Conservation (phyloP, 1,140 invertebrate species). For the Drosophila teissieri region DNA sequence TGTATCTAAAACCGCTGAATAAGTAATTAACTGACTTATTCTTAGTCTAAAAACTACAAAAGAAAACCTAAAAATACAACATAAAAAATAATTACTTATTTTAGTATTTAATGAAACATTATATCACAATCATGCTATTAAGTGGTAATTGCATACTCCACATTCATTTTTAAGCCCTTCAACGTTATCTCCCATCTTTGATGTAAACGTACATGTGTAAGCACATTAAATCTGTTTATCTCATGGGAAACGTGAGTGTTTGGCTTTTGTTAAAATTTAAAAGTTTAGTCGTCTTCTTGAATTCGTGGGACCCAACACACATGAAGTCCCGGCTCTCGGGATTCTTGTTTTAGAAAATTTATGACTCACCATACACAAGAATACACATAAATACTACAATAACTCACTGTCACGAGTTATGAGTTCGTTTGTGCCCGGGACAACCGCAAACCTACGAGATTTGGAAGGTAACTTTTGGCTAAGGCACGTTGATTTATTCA, state of each 20-base stretch:
- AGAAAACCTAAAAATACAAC: too few relatives aligned
- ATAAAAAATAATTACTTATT: too few relatives aligned
- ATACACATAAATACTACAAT: constrained; percentile 51
- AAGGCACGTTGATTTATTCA: constrained; percentile 61
- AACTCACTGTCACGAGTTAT: constrained; percentile 68
- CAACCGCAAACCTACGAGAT: constrained; percentile 40
- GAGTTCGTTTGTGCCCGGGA: constrained; percentile 32
- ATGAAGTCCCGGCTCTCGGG: constrained; percentile 1
- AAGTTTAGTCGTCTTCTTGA: not conserved
- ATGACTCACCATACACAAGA: constrained; percentile 48
- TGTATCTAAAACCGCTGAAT: too few relatives aligned
- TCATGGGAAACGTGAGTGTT: not conserved
- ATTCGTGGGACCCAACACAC: constrained; percentile 5
- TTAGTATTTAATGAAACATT: too few relatives aligned
- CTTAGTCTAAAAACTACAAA: too few relatives aligned
- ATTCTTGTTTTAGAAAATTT: constrained; percentile 49
- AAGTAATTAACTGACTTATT: too few relatives aligned
- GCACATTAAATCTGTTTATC: not conserved
- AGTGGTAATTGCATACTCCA: too few relatives aligned
- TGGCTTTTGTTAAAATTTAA: constrained; percentile 16
- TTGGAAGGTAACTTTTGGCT: constrained; percentile 67
- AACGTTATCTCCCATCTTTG: not conserved
- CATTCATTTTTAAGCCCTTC: not conserved
- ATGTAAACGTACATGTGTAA: not conserved
- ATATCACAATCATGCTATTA: too few relatives aligned